Conservation (phyloP, 1,140 invertebrate genomes). For the Phortica variegata region DNA sequence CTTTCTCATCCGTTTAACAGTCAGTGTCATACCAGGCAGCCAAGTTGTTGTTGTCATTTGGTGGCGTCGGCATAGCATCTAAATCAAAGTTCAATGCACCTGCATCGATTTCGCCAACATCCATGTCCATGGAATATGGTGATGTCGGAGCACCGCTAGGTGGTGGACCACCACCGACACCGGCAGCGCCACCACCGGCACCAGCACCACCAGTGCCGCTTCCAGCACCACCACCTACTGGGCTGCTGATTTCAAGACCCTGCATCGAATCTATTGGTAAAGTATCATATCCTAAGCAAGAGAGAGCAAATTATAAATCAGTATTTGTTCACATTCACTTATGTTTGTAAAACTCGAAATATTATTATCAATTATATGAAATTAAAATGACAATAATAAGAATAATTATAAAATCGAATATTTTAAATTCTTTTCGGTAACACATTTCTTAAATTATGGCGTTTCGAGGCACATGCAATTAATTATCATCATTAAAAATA, state of each 20-base stretch:
- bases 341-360: too few species aligned
- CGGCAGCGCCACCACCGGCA: slow-evolving; percentile 59
- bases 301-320: not conserved
- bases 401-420: too few species aligned
- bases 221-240: slow-evolving; percentile 55
- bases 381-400: too few species aligned
- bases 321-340: too few species aligned
- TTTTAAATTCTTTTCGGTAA: too few species aligned
- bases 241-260: slow-evolving; percentile 84
- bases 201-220: slow-evolving; percentile 32
- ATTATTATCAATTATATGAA: too few species aligned
- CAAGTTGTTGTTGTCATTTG: slow-evolving; percentile 85
- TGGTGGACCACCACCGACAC: slow-evolving; percentile 60
- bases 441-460: too few species aligned
- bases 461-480: too few species aligned
- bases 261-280: slow-evolving; percentile 96
- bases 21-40: slow-evolving; percentile 97
- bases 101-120: slow-evolving; percentile 73
- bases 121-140: slow-evolving; percentile 78
- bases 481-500: too few species aligned
- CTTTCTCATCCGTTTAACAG: slow-evolving; percentile 63
- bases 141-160: slow-evolving; percentile 66
- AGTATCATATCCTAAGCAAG: slow-evolving; percentile 83
- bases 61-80: slow-evolving; percentile 80
- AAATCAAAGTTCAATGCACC: slow-evolving; percentile 82